Evolutionary conservation across 2,797 vertebrate genomes (phyloP).

Genomic region (Syngnathus acus): DNA sequence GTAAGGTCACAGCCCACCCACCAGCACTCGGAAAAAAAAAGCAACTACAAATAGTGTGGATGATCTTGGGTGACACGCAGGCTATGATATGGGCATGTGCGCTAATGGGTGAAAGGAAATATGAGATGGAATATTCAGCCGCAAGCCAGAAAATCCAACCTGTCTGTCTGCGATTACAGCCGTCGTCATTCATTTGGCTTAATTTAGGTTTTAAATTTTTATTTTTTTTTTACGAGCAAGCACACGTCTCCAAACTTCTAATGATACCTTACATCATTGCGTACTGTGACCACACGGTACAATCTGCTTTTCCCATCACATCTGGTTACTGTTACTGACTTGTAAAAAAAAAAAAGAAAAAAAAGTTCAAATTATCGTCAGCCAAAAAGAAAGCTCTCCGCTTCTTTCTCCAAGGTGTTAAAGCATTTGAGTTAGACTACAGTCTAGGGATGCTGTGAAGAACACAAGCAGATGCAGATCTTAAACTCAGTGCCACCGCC

Average conservation of each 20-base stretch:
- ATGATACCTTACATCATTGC: constrained; percentile 39
- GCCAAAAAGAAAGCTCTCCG: constrained; percentile 28
- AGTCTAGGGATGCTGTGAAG: constrained; percentile 7
- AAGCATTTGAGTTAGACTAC: constrained; percentile 17
- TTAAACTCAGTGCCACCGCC: constrained; percentile 38
- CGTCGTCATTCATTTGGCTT: constrained; percentile 31
- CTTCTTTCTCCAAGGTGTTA: constrained; percentile 34
- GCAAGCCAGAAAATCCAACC: constrained; percentile 20
- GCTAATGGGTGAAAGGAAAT: constrained; percentile 14
- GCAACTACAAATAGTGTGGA: constrained; percentile 2
- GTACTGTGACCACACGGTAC: constrained; percentile 15
- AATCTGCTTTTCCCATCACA: constrained; percentile 37
- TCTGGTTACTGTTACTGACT: constrained; percentile 46
- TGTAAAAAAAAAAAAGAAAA: constrained; percentile 13
- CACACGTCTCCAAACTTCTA: constrained; percentile 29
- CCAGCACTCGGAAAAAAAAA: neutral
- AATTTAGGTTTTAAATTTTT: constrained; percentile 20
- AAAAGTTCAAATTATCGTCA: constrained; percentile 9
- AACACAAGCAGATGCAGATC: constrained; percentile 27
- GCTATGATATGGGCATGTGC: constrained; percentile 21
- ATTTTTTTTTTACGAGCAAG: constrained; percentile 35
- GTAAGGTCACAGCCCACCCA: constrained; percentile 53
- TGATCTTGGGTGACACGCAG: constrained; percentile 8
- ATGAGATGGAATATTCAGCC: constrained; percentile 40
- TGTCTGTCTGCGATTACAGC: constrained; percentile 45